These are phyloP conservation scores for Sternarchorhynchus goeldii DNA, from an alignment of 2,797 vertebrate genomes.

Conservation along the genomic window DNA sequence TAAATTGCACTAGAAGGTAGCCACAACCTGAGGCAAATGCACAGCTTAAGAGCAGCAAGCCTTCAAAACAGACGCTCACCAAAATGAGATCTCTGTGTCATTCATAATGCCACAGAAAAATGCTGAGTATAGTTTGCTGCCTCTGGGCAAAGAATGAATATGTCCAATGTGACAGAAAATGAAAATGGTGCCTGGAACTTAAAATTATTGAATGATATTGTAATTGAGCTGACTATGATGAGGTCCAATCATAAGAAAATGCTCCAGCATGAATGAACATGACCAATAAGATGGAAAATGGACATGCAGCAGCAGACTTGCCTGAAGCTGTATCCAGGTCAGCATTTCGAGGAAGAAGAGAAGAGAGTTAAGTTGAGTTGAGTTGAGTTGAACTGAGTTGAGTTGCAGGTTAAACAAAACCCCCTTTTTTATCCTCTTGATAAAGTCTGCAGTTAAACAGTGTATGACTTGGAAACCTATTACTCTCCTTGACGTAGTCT, in stretches of 20 bases:
- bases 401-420: neutral
- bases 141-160: neutral
- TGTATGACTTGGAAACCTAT: conserved; percentile 5
- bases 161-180: neutral
- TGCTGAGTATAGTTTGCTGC: neutral
- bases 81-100: neutral
- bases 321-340: conserved; percentile 32
- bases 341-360: neutral
- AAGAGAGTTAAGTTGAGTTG: neutral
- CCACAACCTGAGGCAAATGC: neutral
- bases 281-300: neutral
- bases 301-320: neutral
- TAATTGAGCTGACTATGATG: neutral
- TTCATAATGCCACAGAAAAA: neutral
- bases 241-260: neutral
- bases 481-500: neutral
- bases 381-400: neutral
- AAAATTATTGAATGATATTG: neutral
- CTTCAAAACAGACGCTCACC: neutral
- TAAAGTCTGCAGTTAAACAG: neutral
- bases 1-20: conserved; percentile 20
- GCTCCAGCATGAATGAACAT: neutral
- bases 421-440: neutral
- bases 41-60: neutral
- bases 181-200: conserved; percentile 2